Conservation (phyloP, 1,140 invertebrate species). For the Drosophila tsacasi region DNA sequence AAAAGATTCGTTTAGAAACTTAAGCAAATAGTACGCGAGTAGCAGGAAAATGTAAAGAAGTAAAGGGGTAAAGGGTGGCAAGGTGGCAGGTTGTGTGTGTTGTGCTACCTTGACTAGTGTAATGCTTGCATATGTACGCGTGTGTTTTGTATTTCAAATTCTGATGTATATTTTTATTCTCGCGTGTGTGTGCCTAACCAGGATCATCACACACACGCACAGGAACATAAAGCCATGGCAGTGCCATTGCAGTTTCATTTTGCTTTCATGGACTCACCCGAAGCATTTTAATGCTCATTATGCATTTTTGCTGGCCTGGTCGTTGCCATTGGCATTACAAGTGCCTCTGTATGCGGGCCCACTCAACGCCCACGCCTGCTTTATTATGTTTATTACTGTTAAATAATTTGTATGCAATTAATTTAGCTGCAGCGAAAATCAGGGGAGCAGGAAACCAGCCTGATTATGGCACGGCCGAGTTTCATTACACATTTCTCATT, state of each 20-base stretch:
- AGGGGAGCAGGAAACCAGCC: slow-evolving; percentile 31
- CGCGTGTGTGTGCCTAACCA: slow-evolving; percentile 1
- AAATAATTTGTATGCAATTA: slow-evolving; percentile 84
- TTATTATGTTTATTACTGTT: slow-evolving; percentile 84
- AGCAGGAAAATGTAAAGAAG: slow-evolving; percentile 58
- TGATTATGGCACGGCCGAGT: slow-evolving; percentile 60
- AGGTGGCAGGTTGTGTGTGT: slow-evolving; percentile 21
- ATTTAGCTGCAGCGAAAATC: slow-evolving; percentile 63
- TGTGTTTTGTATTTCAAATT: slow-evolving; percentile 64
- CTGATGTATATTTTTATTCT: slow-evolving; percentile 44
- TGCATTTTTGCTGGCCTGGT: slow-evolving; percentile 77
- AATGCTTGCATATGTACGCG: slow-evolving; percentile 67
- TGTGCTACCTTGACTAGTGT: slow-evolving; percentile 57
- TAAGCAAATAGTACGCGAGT: slow-evolving; percentile 83
- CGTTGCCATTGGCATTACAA: slow-evolving; percentile 72
- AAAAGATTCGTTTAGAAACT: slow-evolving; percentile 81
- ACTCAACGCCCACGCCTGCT: slow-evolving; percentile 54
- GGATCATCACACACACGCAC: slow-evolving; percentile 16
- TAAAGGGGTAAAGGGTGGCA: slow-evolving; percentile 23
- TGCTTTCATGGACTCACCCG: slow-evolving; percentile 45
- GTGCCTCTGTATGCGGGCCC: slow-evolving; percentile 35
- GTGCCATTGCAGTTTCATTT: slow-evolving; percentile 76
- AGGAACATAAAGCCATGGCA: slow-evolving; percentile 53
- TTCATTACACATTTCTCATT: slow-evolving; percentile 68
- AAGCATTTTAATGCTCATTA: slow-evolving; percentile 82